Conservation (phyloP, 2,797 vertebrate species). For the Chelmon rostratus region DNA sequence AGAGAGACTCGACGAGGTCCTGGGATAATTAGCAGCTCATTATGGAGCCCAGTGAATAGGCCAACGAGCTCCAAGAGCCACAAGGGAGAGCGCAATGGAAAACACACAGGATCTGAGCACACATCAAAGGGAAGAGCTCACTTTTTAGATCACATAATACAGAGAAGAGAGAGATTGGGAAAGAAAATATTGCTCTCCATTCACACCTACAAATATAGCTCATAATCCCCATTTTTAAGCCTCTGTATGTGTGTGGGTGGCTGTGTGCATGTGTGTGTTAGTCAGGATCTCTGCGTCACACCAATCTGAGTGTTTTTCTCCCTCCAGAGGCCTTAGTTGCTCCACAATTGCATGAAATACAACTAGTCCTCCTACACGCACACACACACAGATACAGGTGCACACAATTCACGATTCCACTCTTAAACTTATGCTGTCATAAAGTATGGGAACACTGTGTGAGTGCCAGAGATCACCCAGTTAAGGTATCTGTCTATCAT, state of each 20-base stretch:
- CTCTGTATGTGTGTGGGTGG: constrained; percentile 33
- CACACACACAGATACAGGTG: constrained; percentile 19
- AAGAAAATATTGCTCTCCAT: constrained; percentile 60
- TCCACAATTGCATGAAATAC: constrained; percentile 62
- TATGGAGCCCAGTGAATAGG: constrained; percentile 76
- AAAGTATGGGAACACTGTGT: constrained; percentile 46
- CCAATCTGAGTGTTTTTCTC: constrained; percentile 40
- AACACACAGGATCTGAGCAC: constrained; percentile 63
- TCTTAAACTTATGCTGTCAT: constrained; percentile 43
- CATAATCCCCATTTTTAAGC: constrained; percentile 72
- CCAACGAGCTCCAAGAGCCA: constrained; percentile 59
- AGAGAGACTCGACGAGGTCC: constrained; percentile 77
- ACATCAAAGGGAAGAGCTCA: constrained; percentile 71
- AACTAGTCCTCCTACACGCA: constrained; percentile 33
- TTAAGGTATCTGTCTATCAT: constrained; percentile 61
- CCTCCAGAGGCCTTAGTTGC: constrained; percentile 56
- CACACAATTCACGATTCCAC: constrained; percentile 24
- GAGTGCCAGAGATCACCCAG: constrained; percentile 43
- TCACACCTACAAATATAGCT: constrained; percentile 76
- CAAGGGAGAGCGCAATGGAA: constrained; percentile 59
- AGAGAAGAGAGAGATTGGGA: constrained; percentile 45
- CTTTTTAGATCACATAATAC: constrained; percentile 62
- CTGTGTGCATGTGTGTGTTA: constrained; percentile 39
- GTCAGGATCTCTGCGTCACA: constrained; percentile 55
- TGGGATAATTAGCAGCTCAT: constrained; percentile 83